Evolutionary conservation across 2,113 vertebrate genomes (phyloP), one percentile per base, ranked within the genome.

Genomic region (Nannospalax galili): DNA sequence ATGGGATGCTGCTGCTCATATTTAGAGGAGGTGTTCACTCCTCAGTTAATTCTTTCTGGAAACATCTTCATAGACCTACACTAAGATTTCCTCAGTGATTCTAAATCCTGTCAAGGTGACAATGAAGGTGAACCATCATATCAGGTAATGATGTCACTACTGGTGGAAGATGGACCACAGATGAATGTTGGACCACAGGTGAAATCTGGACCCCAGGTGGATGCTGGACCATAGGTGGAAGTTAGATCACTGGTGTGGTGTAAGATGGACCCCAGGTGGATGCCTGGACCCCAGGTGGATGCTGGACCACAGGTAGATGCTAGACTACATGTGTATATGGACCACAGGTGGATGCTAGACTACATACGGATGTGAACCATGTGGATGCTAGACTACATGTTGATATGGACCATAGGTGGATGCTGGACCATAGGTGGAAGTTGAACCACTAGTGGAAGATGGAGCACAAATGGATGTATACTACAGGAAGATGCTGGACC

Each of bases 61-160:
- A 86, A 28, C 35, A 28, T 4, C 22, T 14, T 86, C 45, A 56
- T 15, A 52, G 45, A 56, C 22, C 5, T 16, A 11, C 35, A 16
- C 45, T 26, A 37, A 19, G 45, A 35, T 17, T 70, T 28, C 4
- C 84, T 86, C 11, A 32, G 32, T 56, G 45, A 56, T 37, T 56
- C 14, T 56, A 19, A 56, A 56, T 19, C 64, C n/a, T 17, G 14
- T 56, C 35, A 70, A 56, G 84, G 6, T 70, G 45, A 86, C 2
- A 69, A 32, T 84, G 32, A 69, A 48, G 64, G 48, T 48, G 42
- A n/a, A 15, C 30, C 77, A 79, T 79, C 48, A 37, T n/a, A 58
- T 5, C 6, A 2, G 1, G 48, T 22, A 17, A 22, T 35, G 24
- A 72, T 2, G 19, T 22, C 65, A 4, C 14, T 4, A 7, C 9